Conservation (phyloP, 2,797 vertebrate species). For the Acanthopagrus latus region DNA sequence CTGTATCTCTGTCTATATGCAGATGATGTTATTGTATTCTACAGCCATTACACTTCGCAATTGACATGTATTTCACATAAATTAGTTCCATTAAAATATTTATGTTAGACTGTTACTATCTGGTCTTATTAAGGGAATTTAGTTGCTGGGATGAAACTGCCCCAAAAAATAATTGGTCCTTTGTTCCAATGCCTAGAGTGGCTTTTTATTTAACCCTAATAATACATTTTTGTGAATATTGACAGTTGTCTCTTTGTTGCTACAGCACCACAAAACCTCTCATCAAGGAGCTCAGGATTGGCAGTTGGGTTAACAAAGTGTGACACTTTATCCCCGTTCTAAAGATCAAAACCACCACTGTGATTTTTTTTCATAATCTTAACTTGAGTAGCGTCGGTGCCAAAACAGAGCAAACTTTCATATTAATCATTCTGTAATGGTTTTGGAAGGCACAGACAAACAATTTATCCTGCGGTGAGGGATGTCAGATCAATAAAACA, state of each 20-base stretch:
- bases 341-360: neutral
- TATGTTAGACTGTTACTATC: too few species aligned
- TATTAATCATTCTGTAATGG: neutral
- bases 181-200: neutral
- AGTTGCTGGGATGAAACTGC: too few species aligned
- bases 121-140: too few species aligned
- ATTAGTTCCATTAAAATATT: too few species aligned
- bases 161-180: neutral
- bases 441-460: neutral
- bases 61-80: too few species aligned
- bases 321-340: neutral
- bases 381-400: neutral
- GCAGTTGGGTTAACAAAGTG: neutral
- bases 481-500: neutral
- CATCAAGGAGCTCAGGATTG: neutral
- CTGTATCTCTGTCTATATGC: too few species aligned
- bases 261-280: neutral
- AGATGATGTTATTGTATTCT: too few species aligned
- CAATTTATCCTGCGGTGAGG: neutral
- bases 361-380: neutral
- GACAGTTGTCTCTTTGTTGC: neutral
- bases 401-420: neutral
- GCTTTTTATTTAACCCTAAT: neutral
- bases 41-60: too few species aligned
- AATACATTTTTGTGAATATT: neutral